phyloP scores from a whole-genome alignment of 2,888 invertebrate genomes.

The Eristalis tenax region DNA sequence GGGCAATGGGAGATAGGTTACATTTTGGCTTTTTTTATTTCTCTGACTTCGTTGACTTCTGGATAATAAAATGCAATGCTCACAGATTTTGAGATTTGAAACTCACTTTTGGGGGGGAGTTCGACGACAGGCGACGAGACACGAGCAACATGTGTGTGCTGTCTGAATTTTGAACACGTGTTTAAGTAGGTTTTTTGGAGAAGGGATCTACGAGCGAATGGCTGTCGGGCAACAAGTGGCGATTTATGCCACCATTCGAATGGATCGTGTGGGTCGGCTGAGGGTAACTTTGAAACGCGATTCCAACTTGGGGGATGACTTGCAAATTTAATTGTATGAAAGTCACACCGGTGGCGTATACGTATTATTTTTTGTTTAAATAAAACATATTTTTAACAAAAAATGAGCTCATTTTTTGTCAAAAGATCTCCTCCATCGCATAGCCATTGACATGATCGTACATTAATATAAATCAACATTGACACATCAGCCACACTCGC shows the following conservation, averaged over 20 bases:
- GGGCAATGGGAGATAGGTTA: slow-evolving; percentile 39
- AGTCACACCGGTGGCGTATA: slow-evolving; percentile 23
- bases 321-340: background rate
- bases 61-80: slow-evolving; percentile 38
- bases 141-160: background rate
- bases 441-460: slow-evolving; percentile 2
- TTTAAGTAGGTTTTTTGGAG: background rate
- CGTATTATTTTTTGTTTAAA: slow-evolving; percentile 3
- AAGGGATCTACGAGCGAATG: background rate
- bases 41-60: slow-evolving; percentile 22
- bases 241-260: background rate
- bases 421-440: background rate
- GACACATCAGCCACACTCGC: slow-evolving; percentile 8
- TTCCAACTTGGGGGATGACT: background rate
- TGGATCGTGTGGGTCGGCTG: no score
- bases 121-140: background rate
- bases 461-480: slow-evolving; percentile 25
- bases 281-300: background rate
- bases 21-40: background rate
- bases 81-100: slow-evolving; percentile 11
- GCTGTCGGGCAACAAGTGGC: background rate
- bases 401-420: background rate
- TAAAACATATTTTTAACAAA: background rate
- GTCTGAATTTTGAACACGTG: slow-evolving; percentile 14
- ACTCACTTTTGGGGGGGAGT: background rate